A percentile compares a stretch with the other conserved stretches of the same genome.
phyloP scores from a whole-genome alignment of 2,888 invertebrate species.

The Drosophila leonis region DNA sequence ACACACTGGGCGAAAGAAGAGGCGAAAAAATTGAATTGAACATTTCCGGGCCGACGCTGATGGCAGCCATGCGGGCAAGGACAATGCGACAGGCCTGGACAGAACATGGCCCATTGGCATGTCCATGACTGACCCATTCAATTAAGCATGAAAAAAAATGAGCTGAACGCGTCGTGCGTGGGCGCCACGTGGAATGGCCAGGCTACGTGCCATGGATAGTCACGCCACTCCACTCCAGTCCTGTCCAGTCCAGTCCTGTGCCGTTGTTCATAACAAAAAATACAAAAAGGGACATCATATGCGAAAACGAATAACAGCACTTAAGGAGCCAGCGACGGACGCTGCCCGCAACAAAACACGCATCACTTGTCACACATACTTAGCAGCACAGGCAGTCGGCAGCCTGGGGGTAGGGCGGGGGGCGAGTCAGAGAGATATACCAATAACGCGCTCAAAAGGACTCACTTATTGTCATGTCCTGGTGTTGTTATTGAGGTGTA shows the following conservation, averaged over 20 bases:
- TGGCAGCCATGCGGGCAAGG: constrained; percentile 60
- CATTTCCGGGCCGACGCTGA: constrained; percentile 68
- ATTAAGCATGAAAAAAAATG: constrained; percentile 84
- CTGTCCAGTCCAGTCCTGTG: constrained; percentile 5
- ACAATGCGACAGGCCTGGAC: constrained; percentile 46
- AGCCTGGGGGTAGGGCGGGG: background rate
- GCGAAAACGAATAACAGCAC: constrained; percentile 64
- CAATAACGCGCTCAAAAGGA: constrained; percentile 54
- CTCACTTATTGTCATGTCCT: constrained; percentile 81
- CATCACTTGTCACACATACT: constrained; percentile 84
- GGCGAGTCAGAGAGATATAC: constrained; percentile 15
- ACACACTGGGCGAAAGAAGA: background rate
- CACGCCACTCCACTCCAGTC: background rate
- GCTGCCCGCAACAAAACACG: constrained; percentile 84
- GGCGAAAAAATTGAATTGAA: constrained; percentile 74
- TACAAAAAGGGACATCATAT: constrained; percentile 72
- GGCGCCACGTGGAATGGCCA: constrained; percentile 9
- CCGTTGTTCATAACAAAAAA: constrained; percentile 6
- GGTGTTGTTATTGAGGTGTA: constrained; percentile 85
- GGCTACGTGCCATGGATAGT: constrained; percentile 62
- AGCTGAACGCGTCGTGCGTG: constrained; percentile 32
- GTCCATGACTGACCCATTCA: constrained; percentile 84
- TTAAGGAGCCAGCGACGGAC: constrained; percentile 74
- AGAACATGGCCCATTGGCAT: constrained; percentile 70
- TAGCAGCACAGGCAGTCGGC: constrained; percentile 39